These are phyloP conservation scores for Thinocorus orbignyianus DNA, from an alignment of 2,113 vertebrate genomes.

Conservation along the genomic window DNA sequence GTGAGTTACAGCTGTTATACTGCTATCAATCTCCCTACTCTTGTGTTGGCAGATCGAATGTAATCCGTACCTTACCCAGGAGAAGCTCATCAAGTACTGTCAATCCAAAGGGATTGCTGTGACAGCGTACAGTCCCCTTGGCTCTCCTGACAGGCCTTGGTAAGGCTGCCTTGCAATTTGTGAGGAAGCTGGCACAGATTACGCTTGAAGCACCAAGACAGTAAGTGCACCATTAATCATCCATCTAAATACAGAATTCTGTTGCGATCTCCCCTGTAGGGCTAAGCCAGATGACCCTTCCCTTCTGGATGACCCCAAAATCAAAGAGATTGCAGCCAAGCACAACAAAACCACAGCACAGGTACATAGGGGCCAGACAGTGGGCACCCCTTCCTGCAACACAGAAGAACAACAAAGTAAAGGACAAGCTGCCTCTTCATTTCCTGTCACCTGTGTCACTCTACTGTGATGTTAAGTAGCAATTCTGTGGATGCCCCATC, in stretches of 20 bases:
- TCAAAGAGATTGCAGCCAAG: slow-evolving; percentile 79
- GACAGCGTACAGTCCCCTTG: slow-evolving; percentile 89
- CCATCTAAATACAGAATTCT: neutral
- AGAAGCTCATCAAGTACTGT: slow-evolving; percentile 85
- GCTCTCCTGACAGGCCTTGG: slow-evolving; percentile 89
- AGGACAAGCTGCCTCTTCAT: neutral
- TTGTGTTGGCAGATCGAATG: slow-evolving; percentile 79
- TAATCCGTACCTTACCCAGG: slow-evolving; percentile 86
- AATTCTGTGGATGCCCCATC: neutral
- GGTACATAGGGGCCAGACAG: slow-evolving; percentile 36
- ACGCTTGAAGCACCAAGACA: neutral
- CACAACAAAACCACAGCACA: slow-evolving; percentile 84
- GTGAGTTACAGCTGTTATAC: neutral
- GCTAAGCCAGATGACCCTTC: slow-evolving; percentile 79
- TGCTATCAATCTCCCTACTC: neutral
- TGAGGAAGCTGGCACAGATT: neutral
- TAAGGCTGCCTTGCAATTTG: slow-evolving; percentile 8
- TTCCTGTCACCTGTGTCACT: neutral
- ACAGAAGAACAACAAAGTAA: neutral
- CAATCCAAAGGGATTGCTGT: slow-evolving; percentile 83
- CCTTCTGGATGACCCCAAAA: slow-evolving; percentile 79
- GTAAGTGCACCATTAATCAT: neutral
- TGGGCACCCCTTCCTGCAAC: neutral
- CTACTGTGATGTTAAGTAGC: neutral
- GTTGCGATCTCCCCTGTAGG: slow-evolving; percentile 58